Percentiles rank a stretch among this genome's conserved stretches.
Conservation (phyloP, 2,888 invertebrate species). For the Melieria picta region DNA sequence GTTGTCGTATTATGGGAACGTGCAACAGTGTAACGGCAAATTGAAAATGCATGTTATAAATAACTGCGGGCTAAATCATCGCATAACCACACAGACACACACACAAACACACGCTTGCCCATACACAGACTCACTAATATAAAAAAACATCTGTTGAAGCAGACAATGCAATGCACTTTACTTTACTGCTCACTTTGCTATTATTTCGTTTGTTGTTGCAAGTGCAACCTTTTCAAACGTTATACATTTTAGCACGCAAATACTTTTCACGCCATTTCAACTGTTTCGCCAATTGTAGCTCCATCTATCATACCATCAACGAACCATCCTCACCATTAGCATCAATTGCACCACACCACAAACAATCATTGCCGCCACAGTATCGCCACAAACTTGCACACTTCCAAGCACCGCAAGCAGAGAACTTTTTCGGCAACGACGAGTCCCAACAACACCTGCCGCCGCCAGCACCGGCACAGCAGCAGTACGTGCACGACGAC, state of each 20-base stretch:
- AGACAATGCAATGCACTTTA: no score
- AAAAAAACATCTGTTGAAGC: no score
- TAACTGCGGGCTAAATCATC: conserved; percentile 44
- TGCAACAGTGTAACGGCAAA: conserved; percentile 42
- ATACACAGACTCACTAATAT: neutral
- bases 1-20: conserved; percentile 32
- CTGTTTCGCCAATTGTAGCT: conserved; percentile 40
- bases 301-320: conserved; percentile 49
- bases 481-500: conserved; percentile 28
- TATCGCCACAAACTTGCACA: conserved; percentile 39
- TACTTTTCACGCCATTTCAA: neutral
- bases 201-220: no score
- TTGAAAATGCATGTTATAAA: conserved; percentile 55
- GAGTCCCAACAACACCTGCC: conserved; percentile 45
- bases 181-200: no score
- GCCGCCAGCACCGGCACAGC: conserved; percentile 37
- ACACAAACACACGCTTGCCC: neutral
- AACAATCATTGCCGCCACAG: conserved; percentile 11
- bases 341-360: conserved; percentile 32
- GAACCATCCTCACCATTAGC: conserved; percentile 34
- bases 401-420: conserved; percentile 43
- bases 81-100: neutral
- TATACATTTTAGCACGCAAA: neutral
- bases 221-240: neutral
- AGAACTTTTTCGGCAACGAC: conserved; percentile 42